Evolutionary conservation across 2,888 invertebrate genomes (phyloP), one percentile per base, ranked within the genome.

Genomic region (Erebia aethiops): DNA sequence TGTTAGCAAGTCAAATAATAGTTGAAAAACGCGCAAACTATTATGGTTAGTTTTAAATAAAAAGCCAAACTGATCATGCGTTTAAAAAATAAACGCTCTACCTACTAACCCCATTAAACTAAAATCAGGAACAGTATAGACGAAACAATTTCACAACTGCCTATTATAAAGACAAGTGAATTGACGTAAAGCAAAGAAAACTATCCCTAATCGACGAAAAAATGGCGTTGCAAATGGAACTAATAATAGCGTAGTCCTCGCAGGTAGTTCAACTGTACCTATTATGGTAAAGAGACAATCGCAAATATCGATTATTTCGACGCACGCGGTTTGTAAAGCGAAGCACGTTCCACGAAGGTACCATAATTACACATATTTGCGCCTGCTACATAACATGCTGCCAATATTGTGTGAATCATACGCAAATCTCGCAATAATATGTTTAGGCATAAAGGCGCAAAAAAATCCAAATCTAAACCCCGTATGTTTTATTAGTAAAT

Each of bases 221-320:
- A 57, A 54, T 54, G 5, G 3, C 5, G 7, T 13, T 26, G 21
- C 21, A 56, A 26, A 21, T 49, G 18, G 49, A 49, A n/a, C 16
- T 11, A 41, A 62, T 18, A 18, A 18, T 14, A 62, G 62, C 49
- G 7, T 21, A 62, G 49, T 21, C 21, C 18, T 62, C 41, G 5
- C 9, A 41, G 57, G 49, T 68, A 66, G 61, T 65, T 49, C 51
- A 69, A 68, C 58, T 57, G 10, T 43, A 60, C 41, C 16, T 62
- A 66, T 13, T 35, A 63, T 52, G 71, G 67, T 57, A 18, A 81
- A 84, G 82, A 84, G 84, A 84, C 85, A 82, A 86, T 84, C 85
- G 85, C 84, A 83, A 86, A 83, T 88, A 92, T 90, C 88, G 90
- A 90, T 90, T 87, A 70, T 71, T 67, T 71, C 67, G 71, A 69